Conservation (phyloP, 2,888 invertebrate genomes). For the Cybosia mesomella region DNA sequence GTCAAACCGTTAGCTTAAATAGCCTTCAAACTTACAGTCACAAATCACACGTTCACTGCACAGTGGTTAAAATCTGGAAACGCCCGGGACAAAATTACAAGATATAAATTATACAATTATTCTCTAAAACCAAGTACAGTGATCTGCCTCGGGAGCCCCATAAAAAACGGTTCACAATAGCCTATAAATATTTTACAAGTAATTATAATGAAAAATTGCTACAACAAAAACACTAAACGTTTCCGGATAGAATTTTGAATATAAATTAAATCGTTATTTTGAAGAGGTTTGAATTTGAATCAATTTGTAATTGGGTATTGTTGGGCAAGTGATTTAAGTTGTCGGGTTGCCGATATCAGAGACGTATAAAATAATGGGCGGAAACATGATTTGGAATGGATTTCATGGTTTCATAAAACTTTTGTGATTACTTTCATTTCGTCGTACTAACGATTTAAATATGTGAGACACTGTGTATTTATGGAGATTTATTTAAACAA, state of each 20-base stretch:
- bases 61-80: slow-evolving; percentile 55
- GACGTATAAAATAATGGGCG: slow-evolving; percentile 15
- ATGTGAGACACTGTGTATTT: not conserved
- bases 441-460: not conserved
- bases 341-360: slow-evolving; percentile 14
- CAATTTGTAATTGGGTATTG: slow-evolving; percentile 68
- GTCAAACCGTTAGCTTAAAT: slow-evolving; percentile 41
- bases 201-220: slow-evolving; percentile 81
- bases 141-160: slow-evolving; percentile 56
- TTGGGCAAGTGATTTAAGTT: slow-evolving; percentile 43
- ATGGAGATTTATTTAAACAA: not conserved
- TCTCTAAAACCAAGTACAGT: slow-evolving; percentile 39
- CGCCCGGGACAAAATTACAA: slow-evolving; percentile 68
- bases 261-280: slow-evolving; percentile 68
- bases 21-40: slow-evolving; percentile 44
- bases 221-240: slow-evolving; percentile 67
- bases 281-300: slow-evolving; percentile 53
- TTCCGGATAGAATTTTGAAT: slow-evolving; percentile 70
- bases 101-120: slow-evolving; percentile 75
- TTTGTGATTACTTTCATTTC: slow-evolving; percentile 10
- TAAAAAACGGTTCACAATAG: slow-evolving; percentile 75
- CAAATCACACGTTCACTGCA: slow-evolving; percentile 60
- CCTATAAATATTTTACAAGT: slow-evolving; percentile 81
- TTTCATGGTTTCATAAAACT: not conserved
- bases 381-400: slow-evolving; percentile 11